These are phyloP conservation scores for Camptogramma bilineatum DNA, from an alignment of 2,888 invertebrate species.

Conservation along the genomic window DNA sequence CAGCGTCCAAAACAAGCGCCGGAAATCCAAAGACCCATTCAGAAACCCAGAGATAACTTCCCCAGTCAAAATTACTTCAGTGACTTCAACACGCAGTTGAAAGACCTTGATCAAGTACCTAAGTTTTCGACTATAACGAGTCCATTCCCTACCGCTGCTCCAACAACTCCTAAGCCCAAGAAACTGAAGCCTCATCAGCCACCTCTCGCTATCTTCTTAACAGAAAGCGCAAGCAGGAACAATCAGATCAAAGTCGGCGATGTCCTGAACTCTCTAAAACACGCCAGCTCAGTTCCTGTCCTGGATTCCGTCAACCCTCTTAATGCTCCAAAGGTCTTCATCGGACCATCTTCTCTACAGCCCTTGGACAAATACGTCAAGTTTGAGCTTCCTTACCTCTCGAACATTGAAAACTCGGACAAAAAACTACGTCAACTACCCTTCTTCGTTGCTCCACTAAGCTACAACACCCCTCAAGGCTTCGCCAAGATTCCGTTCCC, in stretches of 20 bases:
- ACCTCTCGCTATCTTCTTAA: constrained; percentile 92
- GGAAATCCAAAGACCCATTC: constrained; percentile 61
- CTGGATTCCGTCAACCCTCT: constrained; percentile 89
- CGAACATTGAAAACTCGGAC: constrained; percentile 89
- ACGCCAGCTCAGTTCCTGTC: constrained; percentile 90
- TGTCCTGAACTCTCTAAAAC: constrained; percentile 88
- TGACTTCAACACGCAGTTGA: constrained; percentile 65
- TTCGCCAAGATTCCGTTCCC: constrained; percentile 94
- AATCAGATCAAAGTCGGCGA: constrained; percentile 87
- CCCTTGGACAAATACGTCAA: constrained; percentile 90
- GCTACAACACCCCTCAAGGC: constrained; percentile 93
- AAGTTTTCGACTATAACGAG: constrained; percentile 71
- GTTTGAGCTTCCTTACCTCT: constrained; percentile 93
- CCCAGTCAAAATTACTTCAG: constrained; percentile 63
- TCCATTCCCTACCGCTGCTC: constrained; percentile 72
- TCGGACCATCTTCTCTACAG: constrained; percentile 91
- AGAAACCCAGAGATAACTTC: constrained; percentile 60
- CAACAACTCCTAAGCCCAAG: constrained; percentile 78
- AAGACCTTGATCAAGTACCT: constrained; percentile 66
- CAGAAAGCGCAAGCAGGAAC: constrained; percentile 77
- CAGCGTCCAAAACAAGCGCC: constrained; percentile 62
- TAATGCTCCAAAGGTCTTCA: constrained; percentile 91
- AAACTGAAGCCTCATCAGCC: constrained; percentile 93
- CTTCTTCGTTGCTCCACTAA: constrained; percentile 94
- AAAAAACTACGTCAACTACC: constrained; percentile 90